Evolutionary conservation across 1,140 invertebrate species (phyloP), one percentile per base, ranked within the genome.

Genomic region (Zaprionus davidi): DNA sequence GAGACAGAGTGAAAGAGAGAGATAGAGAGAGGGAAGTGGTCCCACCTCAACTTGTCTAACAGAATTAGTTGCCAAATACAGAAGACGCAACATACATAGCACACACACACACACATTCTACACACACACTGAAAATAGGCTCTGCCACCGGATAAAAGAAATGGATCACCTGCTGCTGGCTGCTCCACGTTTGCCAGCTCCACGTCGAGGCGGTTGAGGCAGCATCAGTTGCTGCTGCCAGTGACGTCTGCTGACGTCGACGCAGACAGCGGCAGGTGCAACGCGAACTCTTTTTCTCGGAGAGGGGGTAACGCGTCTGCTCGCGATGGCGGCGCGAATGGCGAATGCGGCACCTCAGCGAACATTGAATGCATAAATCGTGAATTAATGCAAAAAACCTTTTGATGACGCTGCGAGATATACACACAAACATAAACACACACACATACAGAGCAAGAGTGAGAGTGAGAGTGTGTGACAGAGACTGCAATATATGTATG

Each of bases 361-460:
- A 78, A 88, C 84, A 85, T 81, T 90, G 85, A 84, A 88, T 88
- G 85, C 88, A 91, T 91, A 91, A 91, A 90, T 91, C 90, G 88
- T 91, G 88, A 91, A 91, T 91, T 91, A 88, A 91, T 85, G 85
- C 64, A 91, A 90, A 88, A 88, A 90, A 91, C 84, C 88, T 90
- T 91, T 85, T 91, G 88, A 90, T 90, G 90, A 86, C 80, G 82
- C 78, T 90, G 71, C 77, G 59, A 71, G 79, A 86, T 82, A 56
- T 60, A 69, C 46, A 75, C 49, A 66, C 44, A 38, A 24, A 57
- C 38, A 63, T 64, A 15, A 36, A 60, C 67, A 72, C 68, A 70
- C 38, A 53, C 57, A 41, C 36, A 31, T 56, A 46, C 59, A 44
- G 3, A 12, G 55, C 26, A 13, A 7, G 26, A n/a, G 41, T 3